Evolutionary conservation across 2,113 vertebrate species (phyloP).

Genomic region (Myotis lucifugus): DNA sequence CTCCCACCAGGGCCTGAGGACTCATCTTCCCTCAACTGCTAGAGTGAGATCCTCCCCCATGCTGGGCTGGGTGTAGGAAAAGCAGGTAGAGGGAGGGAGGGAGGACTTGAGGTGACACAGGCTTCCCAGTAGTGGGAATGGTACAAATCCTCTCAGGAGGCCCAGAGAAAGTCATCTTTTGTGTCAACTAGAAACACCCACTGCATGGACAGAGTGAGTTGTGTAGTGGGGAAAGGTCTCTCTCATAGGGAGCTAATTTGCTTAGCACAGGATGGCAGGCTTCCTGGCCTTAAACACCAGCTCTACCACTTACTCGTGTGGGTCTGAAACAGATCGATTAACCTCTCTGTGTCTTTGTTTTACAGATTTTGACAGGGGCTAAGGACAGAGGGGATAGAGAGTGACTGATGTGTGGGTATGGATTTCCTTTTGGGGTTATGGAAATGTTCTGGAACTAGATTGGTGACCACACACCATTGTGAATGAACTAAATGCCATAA

Average conservation of each 20-base stretch:
- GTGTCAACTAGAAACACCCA: background rate
- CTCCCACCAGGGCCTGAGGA: too few species aligned
- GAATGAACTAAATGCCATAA: background rate
- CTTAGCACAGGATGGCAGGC: background rate
- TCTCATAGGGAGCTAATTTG: background rate
- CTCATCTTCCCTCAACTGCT: accelerated
- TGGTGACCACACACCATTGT: background rate
- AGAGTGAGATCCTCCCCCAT: background rate
- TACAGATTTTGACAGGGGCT: background rate
- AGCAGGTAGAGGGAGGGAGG: background rate
- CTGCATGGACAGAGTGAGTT: accelerated
- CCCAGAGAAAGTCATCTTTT: background rate
- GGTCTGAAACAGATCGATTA: background rate
- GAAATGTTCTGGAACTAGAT: background rate
- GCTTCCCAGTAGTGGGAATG: background rate
- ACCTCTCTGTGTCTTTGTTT: background rate
- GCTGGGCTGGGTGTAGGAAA: background rate
- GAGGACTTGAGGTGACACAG: background rate
- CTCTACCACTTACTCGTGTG: background rate
- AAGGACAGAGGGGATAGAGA: background rate
- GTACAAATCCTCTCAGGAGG: background rate
- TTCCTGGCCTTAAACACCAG: background rate
- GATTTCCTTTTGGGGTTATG: background rate
- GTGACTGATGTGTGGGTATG: background rate
- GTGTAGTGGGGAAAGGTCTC: background rate